phyloP scores from a whole-genome alignment of 2,797 vertebrate species.

The Tachyglossus aculeatus region DNA sequence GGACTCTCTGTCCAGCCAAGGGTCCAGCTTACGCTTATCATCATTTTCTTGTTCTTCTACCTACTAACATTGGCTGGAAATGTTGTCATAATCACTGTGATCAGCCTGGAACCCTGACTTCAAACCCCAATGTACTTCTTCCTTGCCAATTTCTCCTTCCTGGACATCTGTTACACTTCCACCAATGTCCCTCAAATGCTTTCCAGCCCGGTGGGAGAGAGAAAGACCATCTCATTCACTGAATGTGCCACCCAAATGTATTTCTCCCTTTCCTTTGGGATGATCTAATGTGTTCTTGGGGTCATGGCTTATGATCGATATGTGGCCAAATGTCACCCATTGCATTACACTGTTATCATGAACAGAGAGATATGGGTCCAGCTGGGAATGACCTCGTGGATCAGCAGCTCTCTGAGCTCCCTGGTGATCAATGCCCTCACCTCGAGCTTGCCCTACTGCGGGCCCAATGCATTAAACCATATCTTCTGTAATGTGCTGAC shows the following conservation, averaged over 20 bases:
- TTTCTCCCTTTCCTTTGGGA: constrained; percentile 60
- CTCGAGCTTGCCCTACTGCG: constrained; percentile 55
- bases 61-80: constrained; percentile 53
- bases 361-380: constrained; percentile 29
- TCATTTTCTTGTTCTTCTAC: constrained; percentile 52
- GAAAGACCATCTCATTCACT: constrained; percentile 56
- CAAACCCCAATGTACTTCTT: constrained; percentile 67
- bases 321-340: constrained; percentile 59
- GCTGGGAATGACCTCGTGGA: constrained; percentile 55
- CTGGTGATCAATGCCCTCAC: constrained; percentile 49
- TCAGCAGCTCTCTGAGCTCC: constrained; percentile 55
- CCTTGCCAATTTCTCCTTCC: constrained; percentile 61
- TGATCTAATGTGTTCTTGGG: constrained; percentile 64
- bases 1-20: constrained; percentile 58
- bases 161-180: constrained; percentile 58
- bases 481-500: constrained; percentile 62
- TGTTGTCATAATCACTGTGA: constrained; percentile 27
- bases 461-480: constrained; percentile 52
- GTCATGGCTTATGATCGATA: constrained; percentile 66
- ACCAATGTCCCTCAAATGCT: constrained; percentile 59
- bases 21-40: constrained; percentile 43
- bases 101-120: constrained; percentile 42
- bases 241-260: constrained; percentile 61
- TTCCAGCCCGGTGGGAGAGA: constrained; percentile 45
- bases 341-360: constrained; percentile 52